Evolutionary conservation across 2,888 invertebrate genomes (phyloP), one percentile per base, ranked within the genome.

Genomic region (Dermolepida albohirtum): DNA sequence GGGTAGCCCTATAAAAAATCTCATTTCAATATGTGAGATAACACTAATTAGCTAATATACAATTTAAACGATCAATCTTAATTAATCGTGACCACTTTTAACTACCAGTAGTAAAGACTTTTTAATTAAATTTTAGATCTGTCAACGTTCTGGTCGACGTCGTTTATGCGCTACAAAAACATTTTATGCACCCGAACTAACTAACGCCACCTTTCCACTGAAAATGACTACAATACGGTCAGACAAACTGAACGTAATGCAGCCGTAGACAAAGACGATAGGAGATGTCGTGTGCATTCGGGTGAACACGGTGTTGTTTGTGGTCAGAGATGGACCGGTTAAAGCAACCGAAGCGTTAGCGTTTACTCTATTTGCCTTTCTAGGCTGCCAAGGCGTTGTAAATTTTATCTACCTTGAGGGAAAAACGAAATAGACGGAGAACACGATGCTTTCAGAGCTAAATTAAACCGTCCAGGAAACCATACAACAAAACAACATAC

Each of bases 381-480:
- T 27, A 43, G 59, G 14, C 59, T 44, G 59, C 44, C 44, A 44
- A 59, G 59, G 59, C 43, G 59, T 27, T 59, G 59, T 59, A 59
- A 59, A 59, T 59, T 59, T 59, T 59, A 59, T 59, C 59, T 59
- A 59, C 44, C 59, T 59, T 59, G 59, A 44, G 44, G 59, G 44
- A 34, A 44, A 59, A 44, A 44, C 44, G 27, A 59, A 44, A 59
- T 59, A 59, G 27, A 43, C 27, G 27, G 47, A 14, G 54, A 54
- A 54, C 11, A 39, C 39, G 59, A 29, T 43, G 44, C 27, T 59
- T 27, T 59, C 44, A 44, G 27, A 44, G 44, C 44, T 59, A 59
- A 59, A 59, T 59, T 59, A 59, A 59, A 59, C 59, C 59, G 59
- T 59, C 59, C 34, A 34, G 29, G 59, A 5, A 17, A 22, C 22